phyloP scores from a whole-genome alignment of 2,797 vertebrate species.

The Catharus ustulatus region DNA sequence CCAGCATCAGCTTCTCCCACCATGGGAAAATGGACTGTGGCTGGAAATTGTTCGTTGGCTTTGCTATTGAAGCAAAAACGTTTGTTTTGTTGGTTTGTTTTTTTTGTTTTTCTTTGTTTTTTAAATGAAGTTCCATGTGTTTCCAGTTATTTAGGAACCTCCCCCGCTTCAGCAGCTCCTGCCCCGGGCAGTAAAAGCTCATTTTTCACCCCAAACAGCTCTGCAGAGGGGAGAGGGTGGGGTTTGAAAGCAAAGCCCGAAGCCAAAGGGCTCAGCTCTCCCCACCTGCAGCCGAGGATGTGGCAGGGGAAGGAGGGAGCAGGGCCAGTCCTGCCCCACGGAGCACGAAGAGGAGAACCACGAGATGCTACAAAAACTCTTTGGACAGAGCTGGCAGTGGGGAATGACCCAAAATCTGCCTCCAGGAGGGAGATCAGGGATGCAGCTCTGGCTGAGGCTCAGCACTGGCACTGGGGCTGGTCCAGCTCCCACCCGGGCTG shows the following conservation, averaged over 20 bases:
- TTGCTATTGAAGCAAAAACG: background rate
- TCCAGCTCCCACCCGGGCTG: background rate
- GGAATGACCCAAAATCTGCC: no score
- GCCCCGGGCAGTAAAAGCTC: background rate
- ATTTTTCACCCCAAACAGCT: background rate
- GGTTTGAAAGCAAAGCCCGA: background rate
- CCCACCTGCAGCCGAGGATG: background rate
- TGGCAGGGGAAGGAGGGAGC: background rate
- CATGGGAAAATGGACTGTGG: background rate
- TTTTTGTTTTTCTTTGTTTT: background rate
- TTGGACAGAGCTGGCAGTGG: background rate
- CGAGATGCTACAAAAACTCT: background rate
- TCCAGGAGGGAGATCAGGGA: background rate
- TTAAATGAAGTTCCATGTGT: background rate
- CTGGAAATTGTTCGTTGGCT: background rate
- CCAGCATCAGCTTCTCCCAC: background rate
- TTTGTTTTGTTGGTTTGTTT: background rate
- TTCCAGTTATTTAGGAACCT: background rate
- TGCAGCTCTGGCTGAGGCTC: background rate
- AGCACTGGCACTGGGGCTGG: rapidly evolving
- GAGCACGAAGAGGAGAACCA: background rate
- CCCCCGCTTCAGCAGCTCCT: background rate
- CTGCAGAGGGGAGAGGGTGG: background rate
- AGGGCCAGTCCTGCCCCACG: rapidly evolving
- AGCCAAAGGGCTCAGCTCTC: background rate